phyloP scores from a whole-genome alignment of 1,140 invertebrate species.

The Trinorchestia longiramus region DNA sequence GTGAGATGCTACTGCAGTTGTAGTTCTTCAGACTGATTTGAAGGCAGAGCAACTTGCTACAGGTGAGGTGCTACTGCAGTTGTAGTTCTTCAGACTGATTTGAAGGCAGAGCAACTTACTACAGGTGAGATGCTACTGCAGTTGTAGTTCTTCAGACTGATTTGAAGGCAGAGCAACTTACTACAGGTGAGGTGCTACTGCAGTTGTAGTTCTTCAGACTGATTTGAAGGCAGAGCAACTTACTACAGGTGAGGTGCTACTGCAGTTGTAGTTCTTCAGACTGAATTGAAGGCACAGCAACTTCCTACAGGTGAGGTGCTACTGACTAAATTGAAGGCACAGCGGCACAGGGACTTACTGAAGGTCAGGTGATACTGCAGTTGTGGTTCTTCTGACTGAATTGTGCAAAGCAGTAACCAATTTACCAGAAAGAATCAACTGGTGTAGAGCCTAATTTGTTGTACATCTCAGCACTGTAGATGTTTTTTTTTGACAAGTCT shows the following conservation, averaged over 20 bases:
- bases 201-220: no score
- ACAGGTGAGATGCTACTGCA: constrained; percentile 52
- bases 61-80: constrained; percentile 37
- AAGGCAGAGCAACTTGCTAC: constrained; percentile 93
- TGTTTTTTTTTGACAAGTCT: no score
- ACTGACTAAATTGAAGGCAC: constrained; percentile 73
- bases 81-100: no score
- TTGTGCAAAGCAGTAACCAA: no score
- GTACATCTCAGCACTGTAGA: no score
- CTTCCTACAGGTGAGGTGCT: constrained; percentile 75
- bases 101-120: constrained; percentile 95
- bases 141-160: no score
- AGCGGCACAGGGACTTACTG: constrained; percentile 93
- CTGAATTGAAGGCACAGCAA: constrained; percentile 96
- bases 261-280: background rate
- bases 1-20: background rate
- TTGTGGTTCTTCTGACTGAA: background rate
- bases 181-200: constrained; percentile 69
- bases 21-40: no score
- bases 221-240: constrained; percentile 96
- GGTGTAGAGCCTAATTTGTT: no score
- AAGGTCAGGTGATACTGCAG: constrained; percentile 47
- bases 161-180: constrained; percentile 96
- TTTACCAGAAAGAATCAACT: no score
- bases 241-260: constrained; percentile 73